Percentiles rank a stretch among this genome's conserved stretches.
Evolutionary conservation across 2,113 vertebrate genomes (phyloP).

Genomic region (Clupea harengus): DNA sequence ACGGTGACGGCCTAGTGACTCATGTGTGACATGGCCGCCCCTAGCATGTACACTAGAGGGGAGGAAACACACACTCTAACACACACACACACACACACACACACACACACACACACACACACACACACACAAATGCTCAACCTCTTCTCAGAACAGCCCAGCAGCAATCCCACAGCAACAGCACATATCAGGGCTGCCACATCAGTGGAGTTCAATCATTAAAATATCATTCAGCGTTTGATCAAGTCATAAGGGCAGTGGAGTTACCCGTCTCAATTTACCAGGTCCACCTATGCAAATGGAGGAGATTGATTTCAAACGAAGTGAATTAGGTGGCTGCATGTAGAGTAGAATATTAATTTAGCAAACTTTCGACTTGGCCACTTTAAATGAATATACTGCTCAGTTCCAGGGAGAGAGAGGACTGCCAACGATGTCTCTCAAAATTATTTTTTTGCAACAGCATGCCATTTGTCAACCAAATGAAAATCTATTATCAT

Average conservation of each 20-base stretch:
- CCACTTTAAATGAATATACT: background rate
- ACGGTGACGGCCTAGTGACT: background rate
- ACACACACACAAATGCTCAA: background rate
- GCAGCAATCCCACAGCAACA: background rate
- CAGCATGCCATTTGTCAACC: background rate
- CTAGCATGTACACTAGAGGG: background rate
- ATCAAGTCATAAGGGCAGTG: background rate
- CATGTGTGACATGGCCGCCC: background rate
- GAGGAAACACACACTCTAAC: slow-evolving; percentile 3
- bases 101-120: background rate
- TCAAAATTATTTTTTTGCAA: background rate
- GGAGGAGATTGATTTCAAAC: background rate
- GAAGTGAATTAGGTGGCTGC: background rate
- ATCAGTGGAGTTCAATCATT: slow-evolving; percentile 11
- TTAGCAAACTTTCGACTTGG: background rate
- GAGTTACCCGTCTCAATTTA: background rate
- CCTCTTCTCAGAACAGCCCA: background rate
- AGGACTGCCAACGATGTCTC: background rate
- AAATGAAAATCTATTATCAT: background rate
- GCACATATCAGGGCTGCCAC: background rate
- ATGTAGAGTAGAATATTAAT: background rate
- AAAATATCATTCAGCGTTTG: background rate
- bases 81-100: slow-evolving; percentile 9
- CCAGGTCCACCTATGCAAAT: background rate
- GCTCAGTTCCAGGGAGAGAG: background rate